Evolutionary conservation across 2,888 invertebrate species (phyloP), one percentile per base, ranked within the genome.

Genomic region (Aphodius sticticus): DNA sequence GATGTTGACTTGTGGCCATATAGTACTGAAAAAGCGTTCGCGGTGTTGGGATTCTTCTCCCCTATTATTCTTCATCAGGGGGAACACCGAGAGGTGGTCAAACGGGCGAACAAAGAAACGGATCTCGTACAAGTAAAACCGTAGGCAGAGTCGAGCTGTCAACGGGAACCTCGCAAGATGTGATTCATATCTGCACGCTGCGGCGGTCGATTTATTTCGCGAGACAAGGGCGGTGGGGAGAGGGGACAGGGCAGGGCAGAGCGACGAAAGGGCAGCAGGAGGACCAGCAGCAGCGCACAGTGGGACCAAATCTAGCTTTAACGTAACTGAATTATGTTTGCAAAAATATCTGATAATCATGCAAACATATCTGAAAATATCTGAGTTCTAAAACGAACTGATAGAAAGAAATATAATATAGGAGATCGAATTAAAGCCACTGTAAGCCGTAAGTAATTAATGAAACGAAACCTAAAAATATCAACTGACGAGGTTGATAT

Each of bases 171-270:
- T 74, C 74, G 9, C 35, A 37, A 74, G 74, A 74, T 74, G 74
- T 74, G 74, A 74, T 74, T 74, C 74, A 74, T 74, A 74, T 74
- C 74, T 74, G n/a, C 6, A 74, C 74, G 36, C 74, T 74, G 74
- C 74, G 74, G 74, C 74, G 74, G 74, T 74, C 74, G 74, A 74
- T 74, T 74, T 74, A 74, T 74, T 74, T 74, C 12, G 53, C 53
- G 53, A 1, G 53, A 53, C 53, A 53, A 53, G 9, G 53, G 53
- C 53, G 12, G 53, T 5, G 12, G 53, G 53, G 53, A 53, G 53
- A 53, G 53, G 53, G 53, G 12, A 53, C 53, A 53, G 53, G 53
- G 71, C 71, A 15, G 71, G 71, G 74, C 15, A 70, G 70, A 15
- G 70, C 15, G 70, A 26, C 70, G 35, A 74, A 74, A 74, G 35